Conservation (phyloP, 2,888 invertebrate genomes). For the Gnatocerus cornutus region DNA sequence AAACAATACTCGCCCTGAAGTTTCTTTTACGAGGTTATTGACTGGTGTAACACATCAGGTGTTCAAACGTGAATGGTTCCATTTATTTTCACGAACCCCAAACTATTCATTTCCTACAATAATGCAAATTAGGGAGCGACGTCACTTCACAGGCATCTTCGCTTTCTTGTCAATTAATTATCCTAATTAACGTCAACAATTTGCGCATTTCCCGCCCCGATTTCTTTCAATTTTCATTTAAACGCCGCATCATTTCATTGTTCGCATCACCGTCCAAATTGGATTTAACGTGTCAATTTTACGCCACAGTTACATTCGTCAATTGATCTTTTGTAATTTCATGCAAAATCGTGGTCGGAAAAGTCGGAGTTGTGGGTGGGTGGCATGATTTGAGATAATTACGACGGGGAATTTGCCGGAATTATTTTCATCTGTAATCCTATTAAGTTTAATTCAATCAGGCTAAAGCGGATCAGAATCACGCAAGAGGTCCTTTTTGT, state of each 20-base stretch:
- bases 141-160: slow-evolving; percentile 10
- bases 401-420: background rate
- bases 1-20: slow-evolving; percentile 52
- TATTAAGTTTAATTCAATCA: slow-evolving; percentile 37
- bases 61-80: slow-evolving; percentile 48
- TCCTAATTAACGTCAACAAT: slow-evolving; percentile 14
- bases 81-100: background rate
- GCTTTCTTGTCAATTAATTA: slow-evolving; percentile 25
- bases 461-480: slow-evolving; percentile 31
- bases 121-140: slow-evolving; percentile 10
- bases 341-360: slow-evolving; percentile 1
- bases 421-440: slow-evolving; percentile 26
- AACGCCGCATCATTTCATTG: background rate
- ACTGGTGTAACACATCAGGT: slow-evolving; percentile 53
- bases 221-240: slow-evolving; percentile 1
- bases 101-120: slow-evolving; percentile 10
- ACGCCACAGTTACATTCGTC: background rate
- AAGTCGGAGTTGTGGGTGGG: slow-evolving; percentile 20
- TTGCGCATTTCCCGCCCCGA: too few relatives aligned
- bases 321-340: slow-evolving; percentile 19
- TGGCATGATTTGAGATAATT: slow-evolving; percentile 22
- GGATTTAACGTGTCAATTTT: slow-evolving; percentile 8
- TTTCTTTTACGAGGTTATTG: slow-evolving; percentile 57
- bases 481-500: slow-evolving; percentile 22
- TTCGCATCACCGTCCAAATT: background rate